A percentile compares a stretch with the other conserved stretches of the same genome.
These are phyloP conservation scores for Labeo catla DNA, from an alignment of 2,113 vertebrate species.

Conservation along the genomic window DNA sequence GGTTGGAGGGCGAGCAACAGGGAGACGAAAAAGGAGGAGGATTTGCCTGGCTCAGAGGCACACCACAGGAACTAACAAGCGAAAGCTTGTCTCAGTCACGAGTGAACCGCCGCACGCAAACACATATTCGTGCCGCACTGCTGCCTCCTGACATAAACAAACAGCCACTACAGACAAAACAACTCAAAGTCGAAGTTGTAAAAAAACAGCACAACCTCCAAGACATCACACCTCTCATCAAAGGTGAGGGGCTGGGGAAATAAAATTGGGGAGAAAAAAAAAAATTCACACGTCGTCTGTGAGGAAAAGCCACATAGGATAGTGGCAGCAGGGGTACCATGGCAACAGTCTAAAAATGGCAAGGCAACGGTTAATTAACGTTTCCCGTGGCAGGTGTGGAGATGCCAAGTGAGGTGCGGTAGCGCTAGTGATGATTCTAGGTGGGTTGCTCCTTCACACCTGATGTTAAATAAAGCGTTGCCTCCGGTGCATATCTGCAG, in stretches of 20 bases:
- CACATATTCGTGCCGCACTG: background rate
- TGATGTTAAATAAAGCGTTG: slow-evolving; percentile 33
- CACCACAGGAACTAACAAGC: slow-evolving; percentile 34
- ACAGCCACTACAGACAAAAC: background rate
- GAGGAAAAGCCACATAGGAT: slow-evolving; percentile 22
- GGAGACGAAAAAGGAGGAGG: background rate
- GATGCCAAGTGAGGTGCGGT: slow-evolving; percentile 7
- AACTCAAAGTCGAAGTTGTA: background rate
- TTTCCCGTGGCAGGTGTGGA: slow-evolving; percentile 36
- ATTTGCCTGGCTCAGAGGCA: slow-evolving; percentile 18
- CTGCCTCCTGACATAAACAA: background rate
- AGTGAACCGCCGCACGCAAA: background rate
- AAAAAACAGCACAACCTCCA: background rate
- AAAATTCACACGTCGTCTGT: background rate
- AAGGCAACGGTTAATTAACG: slow-evolving; percentile 52
- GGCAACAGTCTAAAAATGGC: slow-evolving; percentile 59
- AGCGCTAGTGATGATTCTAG: background rate
- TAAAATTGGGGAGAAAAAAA: background rate
- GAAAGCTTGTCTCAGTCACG: background rate
- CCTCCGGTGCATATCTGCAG: background rate
- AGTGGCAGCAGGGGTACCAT: slow-evolving; percentile 32
- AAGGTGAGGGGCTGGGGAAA: background rate
- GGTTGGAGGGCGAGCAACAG: background rate
- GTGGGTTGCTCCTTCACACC: slow-evolving; percentile 40
- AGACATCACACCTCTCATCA: slow-evolving; percentile 7